Percentiles rank a stretch among this genome's conserved stretches.
Evolutionary conservation across 2,113 vertebrate species (phyloP).

Genomic region (Antechinus stuartii): DNA sequence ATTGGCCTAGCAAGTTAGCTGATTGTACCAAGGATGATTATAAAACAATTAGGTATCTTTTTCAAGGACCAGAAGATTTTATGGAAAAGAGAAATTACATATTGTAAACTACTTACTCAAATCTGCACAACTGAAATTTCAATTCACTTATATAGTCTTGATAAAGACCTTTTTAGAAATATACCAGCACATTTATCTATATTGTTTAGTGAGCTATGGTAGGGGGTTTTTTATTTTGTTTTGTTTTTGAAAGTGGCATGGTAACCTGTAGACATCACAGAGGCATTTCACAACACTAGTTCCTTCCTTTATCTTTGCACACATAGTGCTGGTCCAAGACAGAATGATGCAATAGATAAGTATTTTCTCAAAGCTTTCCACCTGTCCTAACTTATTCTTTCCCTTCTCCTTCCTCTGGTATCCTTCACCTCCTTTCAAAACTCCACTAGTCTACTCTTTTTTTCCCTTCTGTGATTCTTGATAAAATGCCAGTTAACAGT

Average conservation of each 20-base stretch:
- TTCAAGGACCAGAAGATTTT: neutral
- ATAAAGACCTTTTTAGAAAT: neutral
- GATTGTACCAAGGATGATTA: neutral
- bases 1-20: neutral
- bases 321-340: neutral
- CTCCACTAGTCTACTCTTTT: neutral
- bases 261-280: neutral
- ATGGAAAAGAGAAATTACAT: neutral
- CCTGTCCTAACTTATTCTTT: constrained; percentile 6
- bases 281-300: constrained; percentile 63
- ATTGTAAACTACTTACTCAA: neutral
- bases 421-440: neutral
- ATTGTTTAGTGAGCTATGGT: constrained; percentile 61
- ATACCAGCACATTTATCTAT: constrained; percentile 30
- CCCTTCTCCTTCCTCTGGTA: neutral
- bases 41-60: neutral
- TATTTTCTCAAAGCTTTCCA: constrained; percentile 34
- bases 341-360: constrained; percentile 7
- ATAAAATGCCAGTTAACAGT: neutral
- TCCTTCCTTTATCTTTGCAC: constrained; percentile 63
- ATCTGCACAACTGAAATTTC: neutral
- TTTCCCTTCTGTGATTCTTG: neutral
- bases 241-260: constrained; percentile 59
- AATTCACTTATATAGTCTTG: neutral
- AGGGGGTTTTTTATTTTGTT: constrained; percentile 55